These are phyloP conservation scores for Mirounga angustirostris DNA, from an alignment of 2,113 vertebrate genomes.

Conservation along the genomic window DNA sequence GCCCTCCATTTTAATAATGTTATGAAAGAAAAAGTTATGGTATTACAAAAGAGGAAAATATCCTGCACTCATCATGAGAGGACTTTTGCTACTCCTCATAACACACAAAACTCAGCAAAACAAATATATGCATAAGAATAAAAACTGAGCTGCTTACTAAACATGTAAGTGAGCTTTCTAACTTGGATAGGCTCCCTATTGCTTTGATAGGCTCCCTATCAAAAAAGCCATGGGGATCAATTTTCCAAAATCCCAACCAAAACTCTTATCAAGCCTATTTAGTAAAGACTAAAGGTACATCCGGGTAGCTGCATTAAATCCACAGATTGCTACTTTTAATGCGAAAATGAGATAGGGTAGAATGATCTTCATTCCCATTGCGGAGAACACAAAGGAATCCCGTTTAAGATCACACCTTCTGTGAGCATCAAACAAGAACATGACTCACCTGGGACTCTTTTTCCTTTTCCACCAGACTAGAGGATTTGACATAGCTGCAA, in stretches of 20 bases:
- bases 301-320: neutral
- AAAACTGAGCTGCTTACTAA: neutral
- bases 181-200: neutral
- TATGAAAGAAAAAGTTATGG: neutral
- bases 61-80: neutral
- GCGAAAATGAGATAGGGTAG: conserved; percentile 13
- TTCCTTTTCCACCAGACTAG: neutral
- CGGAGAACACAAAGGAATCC: neutral
- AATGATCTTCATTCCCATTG: neutral
- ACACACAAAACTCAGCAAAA: conserved; percentile 24
- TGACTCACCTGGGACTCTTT: neutral
- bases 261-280: conserved; percentile 60
- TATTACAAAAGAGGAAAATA: neutral
- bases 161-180: neutral
- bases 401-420: neutral
- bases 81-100: neutral
- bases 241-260: conserved; percentile 55
- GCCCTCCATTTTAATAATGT: neutral
- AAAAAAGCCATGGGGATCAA: neutral
- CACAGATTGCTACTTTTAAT: conserved; percentile 9
- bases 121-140: neutral
- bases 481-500: neutral
- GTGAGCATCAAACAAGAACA: neutral
- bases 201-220: neutral
- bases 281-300: conserved; percentile 56